Base-by-base conservation (phyloP, 1,140 invertebrate genomes). In the Sycobia sp. region DNA sequence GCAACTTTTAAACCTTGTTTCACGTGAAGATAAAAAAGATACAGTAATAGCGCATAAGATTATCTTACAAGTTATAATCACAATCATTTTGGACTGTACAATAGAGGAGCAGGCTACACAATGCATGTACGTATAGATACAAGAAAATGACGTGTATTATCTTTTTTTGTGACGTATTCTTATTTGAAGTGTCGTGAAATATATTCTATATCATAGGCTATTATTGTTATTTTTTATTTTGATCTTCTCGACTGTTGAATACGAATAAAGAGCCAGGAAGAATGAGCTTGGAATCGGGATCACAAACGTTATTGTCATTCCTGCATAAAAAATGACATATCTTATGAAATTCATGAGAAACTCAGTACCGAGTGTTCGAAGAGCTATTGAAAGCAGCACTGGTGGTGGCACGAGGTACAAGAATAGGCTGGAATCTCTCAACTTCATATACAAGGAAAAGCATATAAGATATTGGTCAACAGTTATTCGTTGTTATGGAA, bases 271-370 rank as follows among this genome's bases (percentile, higher is more conserved):
- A 18, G n/a, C 8, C 7, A 23, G 3, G 18, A 34, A 58, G 46
- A 16, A 47, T 49, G 32, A n/a, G 11, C 1, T n/a, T 13, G 4
- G 8, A 39, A 13, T 54, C 13, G 18, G 1, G 16, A 22, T n/a
- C 11, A 27, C 1, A 41, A 0, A 5, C 41, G 20, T 18, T 9
- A 49, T 39, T 49, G 34, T 38, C 4, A 5, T 39, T 16, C n/a
- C n/a, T n/a, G n/a, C n/a, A n/a, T 13, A 18, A 10, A 51, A 63
- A 41, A 63, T 63, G 61, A 25, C 46, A 27, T 25, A 16, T 13
- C 25, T 63, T 27, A 32, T 43, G 18, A 63, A 50, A 63, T 51
- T 63, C 11, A 51, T 51, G 20, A 63, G 36, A 8, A 23, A 14
- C 36, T 57, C 54, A 4, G 20, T 50, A n/a, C 11, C 51, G 20